Base-by-base conservation (phyloP, 2,797 vertebrate genomes). In the Sciaenops ocellatus region DNA sequence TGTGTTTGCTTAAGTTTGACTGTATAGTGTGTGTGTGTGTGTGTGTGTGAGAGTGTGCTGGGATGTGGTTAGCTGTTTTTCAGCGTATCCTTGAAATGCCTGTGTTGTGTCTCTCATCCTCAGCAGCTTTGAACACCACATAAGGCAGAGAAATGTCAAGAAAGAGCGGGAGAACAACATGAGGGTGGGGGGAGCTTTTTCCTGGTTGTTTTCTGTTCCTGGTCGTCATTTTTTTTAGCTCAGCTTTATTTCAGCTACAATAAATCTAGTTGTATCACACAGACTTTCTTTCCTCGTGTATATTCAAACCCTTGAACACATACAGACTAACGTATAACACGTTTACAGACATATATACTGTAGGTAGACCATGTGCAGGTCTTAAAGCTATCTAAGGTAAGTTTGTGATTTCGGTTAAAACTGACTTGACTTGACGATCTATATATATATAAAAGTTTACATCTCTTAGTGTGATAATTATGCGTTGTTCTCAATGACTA, bases 61-160 rank as follows among this genome's bases (percentile, higher is more conserved):
- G 78, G 74, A 89, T 90, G 91, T 85, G 87, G 92, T 92, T 74
- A 65, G 50, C 60, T 61, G 69, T 72, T 44, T 86, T 75, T 89
- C 60, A 70, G 60, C 44, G 3, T 63, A 85, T 90, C 89, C 89
- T 87, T 84, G 54, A 89, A 79, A 86, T 79, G 69, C 63, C n/a
- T 82, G 26, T 28, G 3, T 30, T 67, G 67, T 76, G 38, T 30
- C 61, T 79, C 69, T 85, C 65, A 76, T 90, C 83, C 85, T 84
- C 24, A 76, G 79, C 78, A 26, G 52, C 78, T 86, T 66, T 69
- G 46, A 84, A 82, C 85, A 66, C 79, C 85, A 88, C 80, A 79
- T 55, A 18, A 85, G 51, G 81, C 3, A 30, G 24, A 76, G 42
- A 30, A 28, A 28, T 20, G 60, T 7, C 67, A 28, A 82, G 51